Evolutionary conservation across 2,113 vertebrate species (phyloP), one percentile per base, ranked within the genome.

Genomic region (Numida meleagris): DNA sequence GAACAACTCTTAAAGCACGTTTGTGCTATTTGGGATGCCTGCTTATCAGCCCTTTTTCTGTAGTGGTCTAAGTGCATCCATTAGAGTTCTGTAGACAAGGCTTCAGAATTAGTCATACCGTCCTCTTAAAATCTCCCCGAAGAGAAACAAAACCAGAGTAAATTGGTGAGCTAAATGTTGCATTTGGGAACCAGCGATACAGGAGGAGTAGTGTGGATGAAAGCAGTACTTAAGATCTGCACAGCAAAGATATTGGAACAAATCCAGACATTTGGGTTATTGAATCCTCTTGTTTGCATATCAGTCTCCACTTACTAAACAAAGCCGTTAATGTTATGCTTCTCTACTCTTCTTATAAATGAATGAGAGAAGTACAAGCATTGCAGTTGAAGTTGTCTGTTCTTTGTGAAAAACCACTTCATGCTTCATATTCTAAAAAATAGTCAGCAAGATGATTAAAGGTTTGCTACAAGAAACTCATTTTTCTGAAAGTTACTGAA

Each of bases 401-500:
- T 73, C 67, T 58, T 73, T 18, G 23, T 65, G 65, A 59, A 86
- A 50, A 89, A 68, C 81, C 17, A 18, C 42, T 81, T 86, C 70
- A 55, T 89, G 10, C 42, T 82, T 92, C 45, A 21, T 81, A 46
- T 62, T 82, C 61, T 33, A 62, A 82, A 70, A 74, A n/a, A 55
- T 4, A 51, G 12, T 82, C 61, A 78, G 0, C 46, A 43, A 45
- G 45, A 58, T 85, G 66, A 62, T 89, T 84, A 86, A 89, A 71
- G 33, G 46, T 77, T 86, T 88, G n/a, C 61, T 88, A 34, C 61
- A 78, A 86, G 76, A 82, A 91, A 38, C 40, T 76, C 4, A 17
- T 82, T 91, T 92, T 86, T 79, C 66, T 68, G 40, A 10, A 91
- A 91, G 70, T 78, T 81, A 86, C 29, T 76, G 80, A 86, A 95